These are phyloP conservation scores for Halisarca cf. caerulea DNA, from an alignment of 37 sponge, comb jelly and placozoan genomes.

Conservation along the genomic window DNA sequence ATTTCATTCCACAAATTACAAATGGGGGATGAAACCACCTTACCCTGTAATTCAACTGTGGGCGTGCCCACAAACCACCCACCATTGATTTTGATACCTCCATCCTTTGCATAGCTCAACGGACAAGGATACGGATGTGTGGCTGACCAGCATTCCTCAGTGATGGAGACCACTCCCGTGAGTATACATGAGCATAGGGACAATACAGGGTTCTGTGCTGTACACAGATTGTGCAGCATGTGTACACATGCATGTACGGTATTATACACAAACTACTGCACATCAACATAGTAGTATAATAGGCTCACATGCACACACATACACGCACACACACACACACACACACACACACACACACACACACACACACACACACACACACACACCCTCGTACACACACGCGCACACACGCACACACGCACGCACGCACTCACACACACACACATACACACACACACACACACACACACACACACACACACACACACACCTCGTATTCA, in stretches of 20 bases:
- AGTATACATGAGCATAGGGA: background rate
- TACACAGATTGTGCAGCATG: background rate
- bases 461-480: background rate
- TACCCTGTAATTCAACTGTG: no score
- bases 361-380: conserved; percentile 13
- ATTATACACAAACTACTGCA: no score
- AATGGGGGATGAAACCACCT: no score
- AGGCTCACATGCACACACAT: background rate
- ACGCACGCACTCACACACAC: background rate
- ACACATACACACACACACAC: background rate
- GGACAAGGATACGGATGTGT: background rate
- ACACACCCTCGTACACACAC: background rate
- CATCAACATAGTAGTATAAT: no score
- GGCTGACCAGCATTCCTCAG: background rate
- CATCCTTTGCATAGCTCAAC: background rate
- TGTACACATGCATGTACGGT: no score
- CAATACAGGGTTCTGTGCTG: no score
- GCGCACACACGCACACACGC: background rate
- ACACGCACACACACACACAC: background rate
- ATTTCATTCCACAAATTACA: no score
- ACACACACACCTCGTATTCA: background rate
- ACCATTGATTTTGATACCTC: no score
- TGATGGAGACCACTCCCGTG: background rate
- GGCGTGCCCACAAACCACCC: no score
- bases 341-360: conserved; percentile 28